Percentiles rank a stretch among this genome's conserved stretches.
Conservation (phyloP, 2,113 vertebrate species). For the Polypterus senegalus region DNA sequence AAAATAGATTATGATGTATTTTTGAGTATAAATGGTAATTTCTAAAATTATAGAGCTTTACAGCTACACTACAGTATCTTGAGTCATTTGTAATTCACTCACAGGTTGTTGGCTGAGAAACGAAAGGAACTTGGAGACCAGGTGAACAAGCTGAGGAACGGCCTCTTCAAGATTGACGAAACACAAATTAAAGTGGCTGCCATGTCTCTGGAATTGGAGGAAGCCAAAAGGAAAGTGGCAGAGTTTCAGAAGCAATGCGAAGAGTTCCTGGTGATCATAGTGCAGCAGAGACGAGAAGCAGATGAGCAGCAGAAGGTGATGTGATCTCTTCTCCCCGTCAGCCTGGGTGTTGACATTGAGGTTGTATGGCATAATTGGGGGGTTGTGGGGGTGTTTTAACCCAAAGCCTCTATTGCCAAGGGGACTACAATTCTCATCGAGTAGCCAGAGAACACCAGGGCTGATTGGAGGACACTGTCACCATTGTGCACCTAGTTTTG, state of each 20-base stretch:
- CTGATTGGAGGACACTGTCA: too few species aligned
- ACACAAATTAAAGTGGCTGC: constrained; percentile 67
- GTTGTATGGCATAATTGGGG: too few species aligned
- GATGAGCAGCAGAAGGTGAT: constrained; percentile 68
- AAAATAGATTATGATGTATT: too few species aligned
- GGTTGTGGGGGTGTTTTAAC: too few species aligned
- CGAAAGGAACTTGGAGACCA: constrained; percentile 61
- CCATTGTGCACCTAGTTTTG: too few species aligned
- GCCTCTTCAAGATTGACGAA: constrained; percentile 71
- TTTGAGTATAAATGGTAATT: too few species aligned
- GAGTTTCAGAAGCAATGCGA: constrained; percentile 73
- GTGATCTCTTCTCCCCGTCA: too few species aligned
- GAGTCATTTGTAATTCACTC: background rate
- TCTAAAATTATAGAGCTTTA: too few species aligned
- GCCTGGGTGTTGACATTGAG: too few species aligned
- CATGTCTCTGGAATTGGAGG: constrained; percentile 73
- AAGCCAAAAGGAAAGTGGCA: constrained; percentile 63
- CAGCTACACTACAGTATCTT: background rate
- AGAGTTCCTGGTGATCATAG: constrained; percentile 67
- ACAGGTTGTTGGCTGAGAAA: constrained; percentile 69
- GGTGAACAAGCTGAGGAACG: constrained; percentile 61
- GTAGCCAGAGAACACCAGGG: too few species aligned
- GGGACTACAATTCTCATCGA: too few species aligned
- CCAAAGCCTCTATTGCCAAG: too few species aligned
- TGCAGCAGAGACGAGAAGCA: constrained; percentile 64